These are phyloP conservation scores for Parascotia fuliginaria DNA, from an alignment of 2,888 invertebrate species.

Conservation along the genomic window DNA sequence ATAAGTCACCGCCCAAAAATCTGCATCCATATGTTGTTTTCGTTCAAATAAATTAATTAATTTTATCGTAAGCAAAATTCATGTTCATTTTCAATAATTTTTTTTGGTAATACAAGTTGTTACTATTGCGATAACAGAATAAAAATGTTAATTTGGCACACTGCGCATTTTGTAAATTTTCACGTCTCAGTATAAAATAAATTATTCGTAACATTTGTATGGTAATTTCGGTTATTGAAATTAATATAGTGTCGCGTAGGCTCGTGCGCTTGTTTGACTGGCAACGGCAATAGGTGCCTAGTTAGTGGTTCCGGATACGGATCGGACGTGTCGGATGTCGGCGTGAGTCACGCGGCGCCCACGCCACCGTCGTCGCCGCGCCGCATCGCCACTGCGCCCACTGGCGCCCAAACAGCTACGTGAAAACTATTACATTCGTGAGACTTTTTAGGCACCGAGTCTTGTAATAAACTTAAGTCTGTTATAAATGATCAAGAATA, in stretches of 20 bases:
- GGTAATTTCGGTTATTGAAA: slow-evolving; percentile 62
- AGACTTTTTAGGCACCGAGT: not conserved
- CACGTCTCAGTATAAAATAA: slow-evolving; percentile 12
- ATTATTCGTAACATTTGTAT: slow-evolving; percentile 46
- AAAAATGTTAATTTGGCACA: not conserved
- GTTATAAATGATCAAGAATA: slow-evolving; percentile 24
- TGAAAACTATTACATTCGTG: slow-evolving; percentile 21
- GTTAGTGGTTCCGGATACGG: slow-evolving; percentile 85
- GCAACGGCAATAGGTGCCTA: slow-evolving; percentile 72
- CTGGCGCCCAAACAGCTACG: slow-evolving; percentile 39
- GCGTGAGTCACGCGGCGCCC: slow-evolving; percentile 82
- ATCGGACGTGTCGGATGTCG: slow-evolving; percentile 86
- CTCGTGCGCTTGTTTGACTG: slow-evolving; percentile 67
- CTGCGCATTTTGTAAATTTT: not conserved
- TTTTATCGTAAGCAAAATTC: too few species aligned
- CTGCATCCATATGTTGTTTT: slow-evolving; percentile 35
- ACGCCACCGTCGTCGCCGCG: slow-evolving; percentile 37
- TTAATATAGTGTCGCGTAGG: slow-evolving; percentile 68
- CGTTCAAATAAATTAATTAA: slow-evolving; percentile 8
- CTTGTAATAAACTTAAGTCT: not conserved
- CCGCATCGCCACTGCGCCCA: slow-evolving; percentile 45
- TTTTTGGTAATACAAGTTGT: too few species aligned
- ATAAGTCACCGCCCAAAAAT: slow-evolving; percentile 64
- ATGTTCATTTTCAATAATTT: too few species aligned
- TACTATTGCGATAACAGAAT: too few species aligned